Evolutionary conservation across 2,888 invertebrate genomes (phyloP), one percentile per base, ranked within the genome.

Genomic region (Ptilodon capucinus): DNA sequence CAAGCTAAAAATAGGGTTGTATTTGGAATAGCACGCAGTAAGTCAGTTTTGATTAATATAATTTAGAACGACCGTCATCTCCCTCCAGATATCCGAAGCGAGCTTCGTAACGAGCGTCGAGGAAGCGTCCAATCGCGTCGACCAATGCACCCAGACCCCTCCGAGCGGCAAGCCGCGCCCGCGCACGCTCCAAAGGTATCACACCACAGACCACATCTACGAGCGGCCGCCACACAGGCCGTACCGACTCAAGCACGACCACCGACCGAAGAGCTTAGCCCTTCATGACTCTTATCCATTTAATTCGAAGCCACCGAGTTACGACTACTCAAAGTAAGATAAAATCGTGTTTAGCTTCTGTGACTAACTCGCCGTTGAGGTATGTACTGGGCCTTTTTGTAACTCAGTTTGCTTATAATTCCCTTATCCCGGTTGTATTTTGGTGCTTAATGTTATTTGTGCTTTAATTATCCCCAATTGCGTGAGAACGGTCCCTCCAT

Each of bases 201-300:
- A 92, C 76, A 93, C 93, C 13, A 84, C 88, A 38, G 93, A 93
- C 84, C 81, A 91, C 76, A 65, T 86, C 59, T 83, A 80, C 78
- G 86, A 84, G 66, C 54, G 80, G 46, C 62, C 77, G 45, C 60
- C 69, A 46, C 76, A 80, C 69, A 74, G 76, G 76, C 34, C 65
- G 23, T 47, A 74, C 60, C 70, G 80, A 44, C 57, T 66, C 56
- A 81, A 76, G 64, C 72, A 76, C 68, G 84, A 84, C 42, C 56
- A 57, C 38, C 59, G 86, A 51, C 84, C 85, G 28, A 86, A 84
- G 71, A 82, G 82, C 56, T 64, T 90, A 53, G 88, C 82, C 30
- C 72, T 85, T 51, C 83, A 84, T 57, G 89, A 91, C 51, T 83
- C 89, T 7, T 88, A 82, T 53, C 85, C 87, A 2, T 78, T 76